phyloP scores from a whole-genome alignment of 35 echinoderm and acorn worm genomes.

The Hemicentrotus pulcherrimus region DNA sequence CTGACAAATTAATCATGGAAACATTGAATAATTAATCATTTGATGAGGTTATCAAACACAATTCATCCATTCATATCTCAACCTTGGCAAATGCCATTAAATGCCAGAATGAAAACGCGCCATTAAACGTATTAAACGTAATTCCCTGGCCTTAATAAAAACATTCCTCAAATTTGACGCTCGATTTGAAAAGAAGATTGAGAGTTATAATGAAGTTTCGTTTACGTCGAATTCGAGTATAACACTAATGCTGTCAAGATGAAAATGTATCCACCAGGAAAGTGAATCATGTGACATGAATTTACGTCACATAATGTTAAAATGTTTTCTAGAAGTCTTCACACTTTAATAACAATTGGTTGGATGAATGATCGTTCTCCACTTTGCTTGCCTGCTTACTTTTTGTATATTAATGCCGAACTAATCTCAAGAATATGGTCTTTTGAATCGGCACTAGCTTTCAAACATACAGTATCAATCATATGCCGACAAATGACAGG shows the following conservation, averaged over 20 bases:
- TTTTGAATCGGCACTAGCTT: not conserved
- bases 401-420: not conserved
- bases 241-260: not conserved
- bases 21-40: not conserved
- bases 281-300: not conserved
- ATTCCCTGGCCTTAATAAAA: not conserved
- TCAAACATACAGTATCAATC: not conserved
- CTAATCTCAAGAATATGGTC: not conserved
- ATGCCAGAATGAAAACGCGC: not conserved
- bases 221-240: not conserved
- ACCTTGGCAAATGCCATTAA: not conserved
- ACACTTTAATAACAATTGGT: not conserved
- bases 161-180: not conserved
- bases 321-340: not conserved
- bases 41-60: not conserved
- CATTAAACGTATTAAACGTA: not conserved
- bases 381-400: not conserved
- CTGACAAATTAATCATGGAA: not conserved
- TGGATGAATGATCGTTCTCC: not conserved
- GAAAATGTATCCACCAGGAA: not conserved
- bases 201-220: not conserved
- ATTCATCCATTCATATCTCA: not conserved
- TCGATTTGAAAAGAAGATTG: not conserved
- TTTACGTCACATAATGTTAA: not conserved
- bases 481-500: not conserved